Evolutionary conservation across 2,797 vertebrate species (phyloP).

Genomic region (Halcyon badia): DNA sequence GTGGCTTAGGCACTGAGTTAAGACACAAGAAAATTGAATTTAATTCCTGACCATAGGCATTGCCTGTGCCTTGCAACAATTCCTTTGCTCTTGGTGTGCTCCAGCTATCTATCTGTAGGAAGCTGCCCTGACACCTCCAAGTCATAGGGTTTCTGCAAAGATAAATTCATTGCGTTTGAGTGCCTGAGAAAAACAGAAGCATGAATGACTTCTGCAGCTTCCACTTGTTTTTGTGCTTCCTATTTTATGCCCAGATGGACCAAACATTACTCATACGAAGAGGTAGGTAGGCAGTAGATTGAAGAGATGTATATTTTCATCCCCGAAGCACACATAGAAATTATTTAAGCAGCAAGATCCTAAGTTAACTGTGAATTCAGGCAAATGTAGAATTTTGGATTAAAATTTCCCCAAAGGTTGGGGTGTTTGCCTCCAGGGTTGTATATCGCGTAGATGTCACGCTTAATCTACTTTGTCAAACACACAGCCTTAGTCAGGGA

Average conservation of each 20-base stretch:
- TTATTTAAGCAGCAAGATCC: not conserved
- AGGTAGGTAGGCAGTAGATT: not conserved
- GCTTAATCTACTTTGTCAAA: not conserved
- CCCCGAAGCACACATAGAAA: not conserved
- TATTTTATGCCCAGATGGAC: not conserved
- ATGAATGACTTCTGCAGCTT: not conserved
- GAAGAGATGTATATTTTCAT: not conserved
- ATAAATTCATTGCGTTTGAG: not conserved
- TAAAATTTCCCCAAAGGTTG: not conserved
- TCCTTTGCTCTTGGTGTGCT: not conserved
- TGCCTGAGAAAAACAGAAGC: not conserved
- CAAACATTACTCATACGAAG: not conserved
- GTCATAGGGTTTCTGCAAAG: not conserved
- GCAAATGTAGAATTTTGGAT: not conserved
- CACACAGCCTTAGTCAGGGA: not conserved
- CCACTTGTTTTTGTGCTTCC: not conserved
- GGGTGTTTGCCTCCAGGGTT: not conserved
- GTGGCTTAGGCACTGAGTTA: not conserved
- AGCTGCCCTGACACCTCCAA: not conserved
- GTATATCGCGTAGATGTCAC: not conserved
- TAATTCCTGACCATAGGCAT: not conserved
- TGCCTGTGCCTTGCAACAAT: not conserved
- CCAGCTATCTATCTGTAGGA: not conserved
- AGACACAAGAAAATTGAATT: not conserved
- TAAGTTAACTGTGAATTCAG: not conserved